A percentile compares a stretch with the other conserved stretches of the same genome.
phyloP scores from a whole-genome alignment of 2,113 vertebrate species.

The Plecotus auritus region DNA sequence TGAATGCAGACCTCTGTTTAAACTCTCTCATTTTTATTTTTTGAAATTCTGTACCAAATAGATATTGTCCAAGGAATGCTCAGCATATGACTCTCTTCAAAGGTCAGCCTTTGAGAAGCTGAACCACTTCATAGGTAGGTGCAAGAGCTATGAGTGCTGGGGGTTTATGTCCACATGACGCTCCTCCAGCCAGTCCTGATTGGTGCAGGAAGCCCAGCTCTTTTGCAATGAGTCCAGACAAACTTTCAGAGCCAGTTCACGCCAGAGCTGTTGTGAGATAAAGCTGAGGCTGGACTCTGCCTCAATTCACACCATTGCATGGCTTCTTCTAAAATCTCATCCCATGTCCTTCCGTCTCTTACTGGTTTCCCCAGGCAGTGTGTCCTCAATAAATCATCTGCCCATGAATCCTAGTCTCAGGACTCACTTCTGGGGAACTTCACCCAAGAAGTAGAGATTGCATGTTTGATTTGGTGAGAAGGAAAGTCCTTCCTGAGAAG shows the following conservation, averaged over 20 bases:
- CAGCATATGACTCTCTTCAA: not conserved
- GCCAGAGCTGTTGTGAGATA: not conserved
- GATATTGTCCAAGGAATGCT: not conserved
- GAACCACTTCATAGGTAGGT: not conserved
- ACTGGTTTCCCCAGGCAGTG: not conserved
- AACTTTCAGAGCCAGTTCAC: not conserved
- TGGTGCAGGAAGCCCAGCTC: not conserved
- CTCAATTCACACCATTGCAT: not conserved
- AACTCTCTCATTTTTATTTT: not conserved
- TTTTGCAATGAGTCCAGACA: not conserved
- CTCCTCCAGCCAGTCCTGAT: not conserved
- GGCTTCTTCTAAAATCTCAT: not conserved
- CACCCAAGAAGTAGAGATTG: not conserved
- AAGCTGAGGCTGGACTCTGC: not conserved
- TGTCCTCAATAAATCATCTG: not conserved
- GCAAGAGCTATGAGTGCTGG: not conserved
- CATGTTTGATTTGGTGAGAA: not conserved
- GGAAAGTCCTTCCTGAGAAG: not conserved
- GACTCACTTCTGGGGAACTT: not conserved
- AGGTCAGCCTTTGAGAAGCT: not conserved
- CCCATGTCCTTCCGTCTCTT: not conserved
- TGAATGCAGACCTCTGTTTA: not conserved
- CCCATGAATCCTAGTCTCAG: not conserved
- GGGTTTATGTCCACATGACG: not conserved
- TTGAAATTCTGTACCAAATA: slow-evolving; percentile 1